Evolutionary conservation across 2,797 vertebrate genomes (phyloP), one percentile per base, ranked within the genome.

Genomic region (Tangara arthus): DNA sequence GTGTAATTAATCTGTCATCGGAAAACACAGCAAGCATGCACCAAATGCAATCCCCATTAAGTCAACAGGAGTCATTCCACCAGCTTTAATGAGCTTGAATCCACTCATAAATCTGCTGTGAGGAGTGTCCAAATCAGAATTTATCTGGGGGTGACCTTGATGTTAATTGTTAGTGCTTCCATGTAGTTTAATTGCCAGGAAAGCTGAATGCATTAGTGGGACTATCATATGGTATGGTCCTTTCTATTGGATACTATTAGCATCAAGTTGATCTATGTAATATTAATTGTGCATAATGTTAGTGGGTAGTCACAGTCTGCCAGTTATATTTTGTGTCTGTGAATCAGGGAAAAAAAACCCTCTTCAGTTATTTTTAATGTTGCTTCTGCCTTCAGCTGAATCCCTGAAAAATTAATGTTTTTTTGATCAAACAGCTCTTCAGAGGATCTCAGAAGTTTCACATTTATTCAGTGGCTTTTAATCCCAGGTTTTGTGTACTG

Each of bases 91-190:
- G 92, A 94, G 94, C 79, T 89, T 92, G 92, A 92, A 94, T 91
- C 82, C 91, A 65, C 69, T 95, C 87, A 72, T 91, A 96, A 96
- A 95, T 93, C 95, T 92, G 79, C 64, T 65, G 22, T 73, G 73
- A 95, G 90, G 46, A 83, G 92, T 90, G 88, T 83, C 84, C 82
- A 95, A 93, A 94, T 95, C 35, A 92, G 81, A 94, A 95, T 94
- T 81, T 95, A 78, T 94, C 90, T 95, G 84, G 70, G 82, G 66
- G 59, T 96, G 91, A 96, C 94, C 94, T 97, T 96, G 87, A 61
- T 95, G 89, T 86, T 95, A 95, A 81, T 85, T 91, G 61, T 95
- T 92, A 82, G 73, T 80, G 35, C 72, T 91, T 85, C 82, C 57
- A 41, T 93, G 89, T 90, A 91, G 85, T 78, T 87, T 94, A 92